These are phyloP conservation scores for Lasioglossum morio DNA, from an alignment of 2,888 invertebrate genomes.

Conservation along the genomic window DNA sequence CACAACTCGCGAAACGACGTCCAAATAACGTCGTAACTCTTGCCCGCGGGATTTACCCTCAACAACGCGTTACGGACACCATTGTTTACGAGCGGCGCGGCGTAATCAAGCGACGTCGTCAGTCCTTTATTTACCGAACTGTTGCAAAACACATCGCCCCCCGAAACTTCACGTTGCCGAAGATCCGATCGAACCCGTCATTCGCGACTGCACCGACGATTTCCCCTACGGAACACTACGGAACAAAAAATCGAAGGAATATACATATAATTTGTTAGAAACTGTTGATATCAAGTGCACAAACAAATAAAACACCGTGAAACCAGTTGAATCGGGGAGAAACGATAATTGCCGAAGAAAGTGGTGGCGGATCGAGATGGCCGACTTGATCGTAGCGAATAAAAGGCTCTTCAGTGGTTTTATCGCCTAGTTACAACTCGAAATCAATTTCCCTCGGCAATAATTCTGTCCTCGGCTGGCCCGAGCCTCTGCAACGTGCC, in stretches of 20 bases:
- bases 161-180: neutral
- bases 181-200: neutral
- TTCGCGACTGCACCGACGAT: neutral
- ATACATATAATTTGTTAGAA: neutral
- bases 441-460: neutral
- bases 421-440: neutral
- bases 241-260: neutral
- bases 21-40: conserved; percentile 55
- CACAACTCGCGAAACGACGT: conserved; percentile 25
- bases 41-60: neutral
- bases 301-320: neutral
- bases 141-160: neutral
- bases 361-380: neutral
- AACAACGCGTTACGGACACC: conserved; percentile 3
- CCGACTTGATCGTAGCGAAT: neutral
- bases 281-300: neutral
- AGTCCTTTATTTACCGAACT: conserved; percentile 21
- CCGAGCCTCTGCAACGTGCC: neutral
- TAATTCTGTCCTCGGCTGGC: neutral
- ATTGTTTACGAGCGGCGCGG: conserved; percentile 27
- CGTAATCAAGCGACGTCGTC: neutral
- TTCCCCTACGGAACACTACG: neutral
- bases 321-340: neutral
- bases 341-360: neutral
- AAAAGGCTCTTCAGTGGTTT: neutral